These are phyloP conservation scores for Geopemphigus sp. DNA, from an alignment of 1,140 invertebrate species.

Conservation along the genomic window DNA sequence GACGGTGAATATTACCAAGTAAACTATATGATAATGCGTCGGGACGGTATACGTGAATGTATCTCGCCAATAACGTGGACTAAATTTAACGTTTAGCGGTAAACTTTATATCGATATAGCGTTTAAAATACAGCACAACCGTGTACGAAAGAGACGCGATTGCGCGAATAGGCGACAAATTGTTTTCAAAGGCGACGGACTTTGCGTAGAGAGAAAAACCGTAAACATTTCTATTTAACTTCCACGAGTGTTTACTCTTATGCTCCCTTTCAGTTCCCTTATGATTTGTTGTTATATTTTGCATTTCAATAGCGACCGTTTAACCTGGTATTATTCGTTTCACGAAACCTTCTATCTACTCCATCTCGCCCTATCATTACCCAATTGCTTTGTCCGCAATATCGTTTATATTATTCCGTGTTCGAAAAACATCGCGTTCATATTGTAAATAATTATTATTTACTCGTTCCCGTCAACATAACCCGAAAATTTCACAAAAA, in stretches of 20 bases:
- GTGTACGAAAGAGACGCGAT: not conserved
- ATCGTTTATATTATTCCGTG: not conserved
- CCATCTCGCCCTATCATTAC: not conserved
- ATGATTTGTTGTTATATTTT: conserved; percentile 39
- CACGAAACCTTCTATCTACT: not conserved
- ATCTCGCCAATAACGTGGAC: no score
- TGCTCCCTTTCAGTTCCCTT: not conserved
- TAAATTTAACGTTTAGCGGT: not conserved
- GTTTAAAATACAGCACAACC: not conserved
- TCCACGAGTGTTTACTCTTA: not conserved
- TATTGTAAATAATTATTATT: conserved; percentile 14
- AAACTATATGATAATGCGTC: not conserved
- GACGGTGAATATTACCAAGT: not conserved
- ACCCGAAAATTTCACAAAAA: not conserved
- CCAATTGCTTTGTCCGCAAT: not conserved
- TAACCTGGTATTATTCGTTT: conserved; percentile 24
- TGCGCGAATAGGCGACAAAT: not conserved
- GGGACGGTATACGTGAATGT: not conserved
- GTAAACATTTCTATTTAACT: not conserved
- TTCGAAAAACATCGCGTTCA: not conserved
- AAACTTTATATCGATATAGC: not conserved
- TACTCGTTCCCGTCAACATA: not conserved
- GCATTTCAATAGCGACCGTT: conserved; percentile 29
- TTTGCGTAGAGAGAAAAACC: not conserved
- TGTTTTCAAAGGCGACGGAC: conserved; percentile 11